Evolutionary conservation across 2,797 vertebrate species (phyloP), one percentile per base, ranked within the genome.

Genomic region (Anguilla obscura): DNA sequence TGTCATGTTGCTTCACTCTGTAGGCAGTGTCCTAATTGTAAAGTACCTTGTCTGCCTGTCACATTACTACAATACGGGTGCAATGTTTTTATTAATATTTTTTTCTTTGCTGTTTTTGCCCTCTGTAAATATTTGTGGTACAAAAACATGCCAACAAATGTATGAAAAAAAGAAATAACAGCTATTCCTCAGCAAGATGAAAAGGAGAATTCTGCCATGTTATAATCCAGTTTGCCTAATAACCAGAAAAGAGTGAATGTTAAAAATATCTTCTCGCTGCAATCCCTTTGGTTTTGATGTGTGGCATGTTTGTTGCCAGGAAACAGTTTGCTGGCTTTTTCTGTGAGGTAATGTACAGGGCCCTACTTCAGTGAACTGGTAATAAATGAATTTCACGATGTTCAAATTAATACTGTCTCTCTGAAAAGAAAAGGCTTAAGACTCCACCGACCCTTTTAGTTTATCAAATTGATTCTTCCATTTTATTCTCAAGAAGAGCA

Each of bases 221-320:
- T 45, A 48, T 63, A 27, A 83, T 48, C 74, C 76, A 60, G 52
- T 89, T 86, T 83, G 27, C 54, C 18, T 63, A 87, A 63, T 63
- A 85, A 30, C 48, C 82, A 79, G 82, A 85, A 85, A 74, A 87
- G 40, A 40, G 24, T 36, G 54, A 86, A 69, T 84, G 86, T 58
- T 86, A 88, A 85, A 86, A 88, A 80, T 86, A 86, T 88, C 63
- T 12, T 66, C 45, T 7, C 58, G 16, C 21, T 24, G 30, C 30
- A 40, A 0, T 66, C 60, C 10, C 16, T 87, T 89, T 85, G n/a
- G 52, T 69, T 80, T 87, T 56, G 86, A 85, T 50, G 36, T 66
- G 83, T 80, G 58, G n/a, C 60, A 10, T 7, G n/a, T 89, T 85
- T 87, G 84, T 87, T 89, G 71, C 88, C 85, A 63, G 45, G 86